These are phyloP conservation scores for Pycnonotus jocosus DNA, from an alignment of 2,113 vertebrate species.

Conservation along the genomic window DNA sequence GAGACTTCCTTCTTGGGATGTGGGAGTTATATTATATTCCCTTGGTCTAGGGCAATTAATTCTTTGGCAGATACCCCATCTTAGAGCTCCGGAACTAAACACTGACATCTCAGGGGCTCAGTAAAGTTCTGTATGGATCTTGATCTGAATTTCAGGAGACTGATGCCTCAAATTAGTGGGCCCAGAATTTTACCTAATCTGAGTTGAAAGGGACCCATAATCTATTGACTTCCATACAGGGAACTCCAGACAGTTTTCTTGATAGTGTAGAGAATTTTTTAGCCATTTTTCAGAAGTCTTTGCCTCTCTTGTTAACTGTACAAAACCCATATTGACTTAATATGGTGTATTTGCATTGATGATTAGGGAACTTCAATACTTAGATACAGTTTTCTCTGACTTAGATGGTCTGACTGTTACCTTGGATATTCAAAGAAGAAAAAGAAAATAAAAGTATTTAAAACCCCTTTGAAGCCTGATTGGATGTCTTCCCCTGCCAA, in stretches of 20 bases:
- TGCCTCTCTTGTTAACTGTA: neutral
- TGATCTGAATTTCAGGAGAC: neutral
- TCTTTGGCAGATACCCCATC: neutral
- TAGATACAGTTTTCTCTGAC: neutral
- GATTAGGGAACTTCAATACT: neutral
- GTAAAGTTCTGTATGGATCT: neutral
- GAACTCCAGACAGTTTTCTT: neutral
- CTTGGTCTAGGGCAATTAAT: neutral
- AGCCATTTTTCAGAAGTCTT: neutral
- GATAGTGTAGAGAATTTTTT: neutral
- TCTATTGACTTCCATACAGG: neutral
- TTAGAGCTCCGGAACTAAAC: neutral
- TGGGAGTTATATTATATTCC: neutral
- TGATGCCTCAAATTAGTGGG: neutral
- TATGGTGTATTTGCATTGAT: neutral
- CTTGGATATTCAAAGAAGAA: neutral
- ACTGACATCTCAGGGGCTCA: neutral
- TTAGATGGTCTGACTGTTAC: neutral
- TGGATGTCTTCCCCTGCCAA: neutral
- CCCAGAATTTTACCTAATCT: neutral
- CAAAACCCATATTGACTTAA: neutral
- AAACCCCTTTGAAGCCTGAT: neutral
- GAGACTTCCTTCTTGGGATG: fast-evolving
- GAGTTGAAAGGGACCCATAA: neutral
- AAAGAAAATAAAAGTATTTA: neutral